These are phyloP conservation scores for Schlechtendalia chinensis DNA, from an alignment of 1,140 invertebrate genomes.

Conservation along the genomic window DNA sequence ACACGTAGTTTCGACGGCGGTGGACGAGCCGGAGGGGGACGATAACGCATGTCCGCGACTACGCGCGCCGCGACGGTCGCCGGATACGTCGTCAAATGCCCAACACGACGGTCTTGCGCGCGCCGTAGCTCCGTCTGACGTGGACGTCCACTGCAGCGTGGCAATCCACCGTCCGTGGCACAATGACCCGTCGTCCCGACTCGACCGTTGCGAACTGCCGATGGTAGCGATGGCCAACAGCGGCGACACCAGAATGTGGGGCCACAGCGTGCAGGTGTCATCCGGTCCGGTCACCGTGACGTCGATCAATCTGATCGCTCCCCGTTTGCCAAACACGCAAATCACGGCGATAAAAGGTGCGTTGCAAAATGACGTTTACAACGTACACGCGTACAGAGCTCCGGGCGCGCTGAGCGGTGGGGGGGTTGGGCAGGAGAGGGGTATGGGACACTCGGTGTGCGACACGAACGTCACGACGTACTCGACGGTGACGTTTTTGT, in stretches of 20 bases:
- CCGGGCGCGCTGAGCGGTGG: too few relatives aligned
- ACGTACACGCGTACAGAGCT: too few relatives aligned
- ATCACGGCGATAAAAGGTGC: constrained; percentile 34
- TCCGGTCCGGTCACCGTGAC: constrained; percentile 54
- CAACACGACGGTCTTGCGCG: neutral
- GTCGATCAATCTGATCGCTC: constrained; percentile 53
- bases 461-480: neutral
- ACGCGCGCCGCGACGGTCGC: neutral
- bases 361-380: too few relatives aligned
- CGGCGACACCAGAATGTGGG: constrained; percentile 46
- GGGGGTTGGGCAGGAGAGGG: too few relatives aligned
- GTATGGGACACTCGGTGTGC: neutral
- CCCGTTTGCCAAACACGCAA: constrained; percentile 19
- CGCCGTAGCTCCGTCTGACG: neutral
- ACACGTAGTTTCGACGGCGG: neutral
- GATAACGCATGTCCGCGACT: neutral
- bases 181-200: neutral
- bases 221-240: constrained; percentile 19
- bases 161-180: neutral
- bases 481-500: neutral
- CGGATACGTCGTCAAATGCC: neutral
- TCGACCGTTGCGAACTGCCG: neutral
- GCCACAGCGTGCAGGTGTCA: constrained; percentile 52
- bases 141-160: neutral
- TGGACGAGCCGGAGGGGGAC: neutral